These are phyloP conservation scores for Rhinophrynus dorsalis DNA, from an alignment of 2,797 vertebrate species.

Conservation along the genomic window DNA sequence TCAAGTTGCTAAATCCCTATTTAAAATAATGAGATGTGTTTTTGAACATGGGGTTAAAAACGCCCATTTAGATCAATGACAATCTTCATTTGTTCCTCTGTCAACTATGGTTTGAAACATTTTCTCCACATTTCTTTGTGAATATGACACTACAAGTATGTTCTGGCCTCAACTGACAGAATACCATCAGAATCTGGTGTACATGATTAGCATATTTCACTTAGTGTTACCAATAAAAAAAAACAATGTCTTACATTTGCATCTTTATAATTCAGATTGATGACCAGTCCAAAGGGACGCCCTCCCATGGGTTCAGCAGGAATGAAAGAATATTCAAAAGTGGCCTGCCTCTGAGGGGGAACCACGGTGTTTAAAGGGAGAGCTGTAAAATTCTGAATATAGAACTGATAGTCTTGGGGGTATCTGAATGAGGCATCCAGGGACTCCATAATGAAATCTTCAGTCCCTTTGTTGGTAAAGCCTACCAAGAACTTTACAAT, in stretches of 20 bases:
- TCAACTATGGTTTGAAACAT: no score
- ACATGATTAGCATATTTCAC: no score
- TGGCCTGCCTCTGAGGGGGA: conserved; percentile 87
- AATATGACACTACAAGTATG: no score
- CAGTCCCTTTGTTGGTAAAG: conserved; percentile 92
- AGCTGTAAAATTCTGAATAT: conserved; percentile 98
- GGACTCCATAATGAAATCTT: conserved; percentile 91
- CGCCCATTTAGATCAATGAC: no score
- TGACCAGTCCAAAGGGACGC: conserved; percentile 92
- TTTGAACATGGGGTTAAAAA: no score
- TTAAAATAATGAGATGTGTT: no score
- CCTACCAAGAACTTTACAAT: conserved; percentile 96
- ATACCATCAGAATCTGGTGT: no score
- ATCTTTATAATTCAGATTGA: conserved; percentile 98
- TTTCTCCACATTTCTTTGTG: no score
- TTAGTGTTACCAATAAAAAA: no score
- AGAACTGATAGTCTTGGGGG: conserved; percentile 97
- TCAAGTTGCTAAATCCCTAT: no score
- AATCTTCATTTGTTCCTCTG: no score
- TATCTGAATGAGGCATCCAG: conserved; percentile 97
- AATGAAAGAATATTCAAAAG: conserved; percentile 98
- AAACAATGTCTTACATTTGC: conserved; percentile 77
- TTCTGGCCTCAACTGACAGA: no score
- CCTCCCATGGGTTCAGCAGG: conserved; percentile 97
- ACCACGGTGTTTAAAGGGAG: conserved; percentile 86